phyloP scores from a whole-genome alignment of 2,888 invertebrate species.

The Lordiphosa fenestrarum region DNA sequence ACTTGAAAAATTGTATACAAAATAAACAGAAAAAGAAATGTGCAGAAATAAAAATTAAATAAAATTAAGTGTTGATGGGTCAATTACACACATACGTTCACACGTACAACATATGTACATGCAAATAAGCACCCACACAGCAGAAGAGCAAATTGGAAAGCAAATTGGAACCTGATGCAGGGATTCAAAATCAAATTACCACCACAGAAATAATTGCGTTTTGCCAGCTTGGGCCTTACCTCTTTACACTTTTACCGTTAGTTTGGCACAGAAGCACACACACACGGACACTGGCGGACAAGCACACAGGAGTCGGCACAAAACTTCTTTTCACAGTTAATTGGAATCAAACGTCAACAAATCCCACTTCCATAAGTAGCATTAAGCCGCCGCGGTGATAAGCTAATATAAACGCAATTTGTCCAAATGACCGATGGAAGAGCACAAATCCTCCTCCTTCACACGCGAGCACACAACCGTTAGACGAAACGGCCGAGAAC shows the following conservation, averaged over 20 bases:
- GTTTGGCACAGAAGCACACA: slow-evolving; percentile 31
- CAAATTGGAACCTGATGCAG: slow-evolving; percentile 3
- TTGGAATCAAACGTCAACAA: slow-evolving; percentile 47
- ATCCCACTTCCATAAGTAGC: slow-evolving; percentile 27
- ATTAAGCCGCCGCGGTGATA: slow-evolving; percentile 20
- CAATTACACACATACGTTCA: slow-evolving; percentile 36
- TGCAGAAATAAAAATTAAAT: slow-evolving; percentile 60
- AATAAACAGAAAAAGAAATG: slow-evolving; percentile 58
- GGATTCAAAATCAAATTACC: slow-evolving; percentile 15
- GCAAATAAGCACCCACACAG: slow-evolving; percentile 14
- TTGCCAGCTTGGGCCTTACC: slow-evolving; percentile 22
- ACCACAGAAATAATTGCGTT: slow-evolving; percentile 37
- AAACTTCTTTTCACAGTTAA: slow-evolving; percentile 32
- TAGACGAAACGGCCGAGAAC: slow-evolving; percentile 46
- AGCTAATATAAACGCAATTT: slow-evolving; percentile 45
- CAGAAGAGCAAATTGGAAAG: background rate
- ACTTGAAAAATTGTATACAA: slow-evolving; percentile 41
- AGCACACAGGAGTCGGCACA: slow-evolving; percentile 13
- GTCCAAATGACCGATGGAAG: slow-evolving; percentile 19
- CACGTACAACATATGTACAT: slow-evolving; percentile 1
- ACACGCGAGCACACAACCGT: slow-evolving; percentile 42
- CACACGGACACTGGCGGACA: slow-evolving; percentile 14
- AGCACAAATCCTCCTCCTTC: slow-evolving; percentile 1
- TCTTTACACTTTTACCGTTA: slow-evolving; percentile 43
- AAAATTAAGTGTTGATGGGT: slow-evolving; percentile 66